phyloP scores from a whole-genome alignment of 2,797 vertebrate species.

The Squalus acanthias region DNA sequence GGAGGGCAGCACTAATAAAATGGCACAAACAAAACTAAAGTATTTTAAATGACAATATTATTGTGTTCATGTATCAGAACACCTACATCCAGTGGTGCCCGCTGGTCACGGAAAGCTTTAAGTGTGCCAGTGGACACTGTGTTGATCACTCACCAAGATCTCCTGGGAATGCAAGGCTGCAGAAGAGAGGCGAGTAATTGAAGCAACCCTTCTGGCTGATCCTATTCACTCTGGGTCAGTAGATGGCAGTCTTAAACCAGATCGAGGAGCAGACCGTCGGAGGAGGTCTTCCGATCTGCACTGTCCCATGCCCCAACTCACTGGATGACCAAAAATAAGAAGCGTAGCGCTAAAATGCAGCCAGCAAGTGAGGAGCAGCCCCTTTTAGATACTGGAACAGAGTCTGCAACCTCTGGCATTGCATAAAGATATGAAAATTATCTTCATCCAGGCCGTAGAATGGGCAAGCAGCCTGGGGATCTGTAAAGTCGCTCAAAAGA shows the following conservation, averaged over 20 bases:
- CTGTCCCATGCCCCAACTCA: background rate
- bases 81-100: background rate
- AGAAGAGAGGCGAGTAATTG: background rate
- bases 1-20: no score
- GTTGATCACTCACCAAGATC: background rate
- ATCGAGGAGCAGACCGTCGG: background rate
- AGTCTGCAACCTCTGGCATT: background rate
- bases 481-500: background rate
- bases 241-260: background rate
- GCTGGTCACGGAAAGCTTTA: background rate
- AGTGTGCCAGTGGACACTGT: background rate
- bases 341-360: background rate
- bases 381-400: background rate
- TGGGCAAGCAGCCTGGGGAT: background rate
- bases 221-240: background rate
- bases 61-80: no score
- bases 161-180: background rate
- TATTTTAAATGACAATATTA: no score
- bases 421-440: background rate
- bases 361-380: background rate
- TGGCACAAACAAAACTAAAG: no score
- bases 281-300: background rate
- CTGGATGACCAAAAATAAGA: background rate
- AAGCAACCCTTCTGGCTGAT: background rate
- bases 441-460: background rate